Base-by-base conservation (phyloP, 1,140 invertebrate genomes). In the Cephus cinctus region DNA sequence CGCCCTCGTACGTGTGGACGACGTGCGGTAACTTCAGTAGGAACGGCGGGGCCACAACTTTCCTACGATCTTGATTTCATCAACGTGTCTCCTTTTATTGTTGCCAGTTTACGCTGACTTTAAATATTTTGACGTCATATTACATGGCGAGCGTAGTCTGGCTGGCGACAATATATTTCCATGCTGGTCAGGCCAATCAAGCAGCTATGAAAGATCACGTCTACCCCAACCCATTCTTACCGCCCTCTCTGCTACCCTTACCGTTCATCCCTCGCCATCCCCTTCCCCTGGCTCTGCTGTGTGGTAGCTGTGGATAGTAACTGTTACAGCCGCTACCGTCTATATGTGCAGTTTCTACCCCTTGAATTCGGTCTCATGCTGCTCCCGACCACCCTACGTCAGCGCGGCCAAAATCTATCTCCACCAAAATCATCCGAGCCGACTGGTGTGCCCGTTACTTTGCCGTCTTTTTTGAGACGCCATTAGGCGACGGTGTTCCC, bases 141-240 rank as follows among this genome's bases (percentile, higher is more conserved):
- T n/a, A n/a, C n/a, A n/a, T n/a, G n/a, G n/a, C n/a, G 3, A 22
- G n/a, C 15, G 4, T 2, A 8, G n/a, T 22, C 5, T 4, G 14
- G n/a, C 5, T 9, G 8, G 8, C 2, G 65, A 67, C 65, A 71
- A 73, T 67, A 71, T 46, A 59, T 69, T 52, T 21, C 15, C 61
- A 31, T 43, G 38, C 49, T 6, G 39, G 23, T 38, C 35, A 50
- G 56, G 60, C 61, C 73, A 75, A 75, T 74, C 71, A 75, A 73
- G 67, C 69, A 59, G 57, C 70, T 65, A 70, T 74, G 71, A 74
- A 74, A 74, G 71, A 74, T 74, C 73, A 75, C 73, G 71, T 75
- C 57, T 70, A 65, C 54, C 50, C 61, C 59, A 19, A 55, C 47
- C 59, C 47, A 56, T 51, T 50, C 38, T 58, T 60, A 43, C 47